A percentile compares a stretch with the other conserved stretches of the same genome.
Conservation (phyloP, 2,113 vertebrate genomes). For the Barnardius zonarius region DNA sequence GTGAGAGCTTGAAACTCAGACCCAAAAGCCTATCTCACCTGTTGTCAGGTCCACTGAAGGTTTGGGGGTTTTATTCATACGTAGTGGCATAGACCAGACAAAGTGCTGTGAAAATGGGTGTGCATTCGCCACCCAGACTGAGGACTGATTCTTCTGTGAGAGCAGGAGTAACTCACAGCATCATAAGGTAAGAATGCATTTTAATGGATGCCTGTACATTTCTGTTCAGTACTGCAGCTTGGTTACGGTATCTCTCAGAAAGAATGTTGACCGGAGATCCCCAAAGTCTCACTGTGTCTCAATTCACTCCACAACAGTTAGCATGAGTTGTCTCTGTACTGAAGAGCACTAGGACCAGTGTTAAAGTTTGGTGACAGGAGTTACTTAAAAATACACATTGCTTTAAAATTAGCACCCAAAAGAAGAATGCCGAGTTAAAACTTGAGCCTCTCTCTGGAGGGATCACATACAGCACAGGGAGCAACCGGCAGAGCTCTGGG, state of each 20-base stretch:
- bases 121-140: not conserved
- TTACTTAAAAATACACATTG: not conserved
- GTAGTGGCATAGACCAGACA: fast-evolving
- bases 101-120: not conserved
- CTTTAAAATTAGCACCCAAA: not conserved
- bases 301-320: not conserved
- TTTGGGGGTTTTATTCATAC: not conserved
- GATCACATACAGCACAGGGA: not conserved
- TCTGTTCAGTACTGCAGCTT: not conserved
- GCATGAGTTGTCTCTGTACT: not conserved
- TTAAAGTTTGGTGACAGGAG: not conserved
- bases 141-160: not conserved
- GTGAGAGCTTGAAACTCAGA: not conserved
- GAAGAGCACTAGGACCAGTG: not conserved
- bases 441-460: not conserved
- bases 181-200: not conserved
- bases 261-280: not conserved
- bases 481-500: not conserved
- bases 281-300: not conserved
- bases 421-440: not conserved
- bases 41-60: not conserved
- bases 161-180: not conserved
- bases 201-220: not conserved
- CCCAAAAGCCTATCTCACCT: not conserved
- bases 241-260: not conserved